These are phyloP conservation scores for Epinotia brunnichana DNA, from an alignment of 2,888 invertebrate genomes.

Conservation along the genomic window DNA sequence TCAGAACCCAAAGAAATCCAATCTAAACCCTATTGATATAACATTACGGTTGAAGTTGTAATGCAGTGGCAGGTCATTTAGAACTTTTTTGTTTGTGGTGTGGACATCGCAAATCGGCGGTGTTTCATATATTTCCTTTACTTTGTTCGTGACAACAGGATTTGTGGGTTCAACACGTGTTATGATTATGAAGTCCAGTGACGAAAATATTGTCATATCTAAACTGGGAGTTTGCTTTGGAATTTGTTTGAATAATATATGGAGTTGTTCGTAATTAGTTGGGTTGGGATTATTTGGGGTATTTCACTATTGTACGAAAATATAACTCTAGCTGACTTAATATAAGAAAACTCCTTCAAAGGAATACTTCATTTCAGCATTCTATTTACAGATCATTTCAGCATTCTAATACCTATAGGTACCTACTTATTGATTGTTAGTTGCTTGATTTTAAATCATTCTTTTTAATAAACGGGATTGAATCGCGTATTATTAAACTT, in stretches of 20 bases:
- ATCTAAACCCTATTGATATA: background rate
- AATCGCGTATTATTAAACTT: too few species aligned
- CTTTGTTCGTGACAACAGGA: slow-evolving; percentile 38
- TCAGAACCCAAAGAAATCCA: background rate
- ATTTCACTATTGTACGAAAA: too few species aligned
- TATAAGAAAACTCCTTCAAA: too few species aligned
- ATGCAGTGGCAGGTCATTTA: background rate
- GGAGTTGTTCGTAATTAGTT: background rate
- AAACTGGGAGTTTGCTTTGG: slow-evolving; percentile 8
- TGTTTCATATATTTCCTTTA: slow-evolving; percentile 60
- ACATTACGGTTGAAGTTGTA: background rate
- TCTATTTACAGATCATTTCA: too few species aligned
- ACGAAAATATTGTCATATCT: slow-evolving; percentile 21
- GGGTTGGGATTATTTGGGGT: too few species aligned
- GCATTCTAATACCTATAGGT: too few species aligned
- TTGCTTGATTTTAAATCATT: too few species aligned
- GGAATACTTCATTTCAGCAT: too few species aligned
- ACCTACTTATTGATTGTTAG: too few species aligned
- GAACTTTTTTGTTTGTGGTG: background rate
- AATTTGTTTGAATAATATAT: background rate
- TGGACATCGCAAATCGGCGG: slow-evolving; percentile 58
- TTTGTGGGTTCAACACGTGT: slow-evolving; percentile 34
- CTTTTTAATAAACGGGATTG: too few species aligned
- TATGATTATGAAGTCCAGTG: slow-evolving; percentile 28
- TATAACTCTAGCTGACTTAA: too few species aligned